Evolutionary conservation across 2,113 vertebrate genomes (phyloP).

Genomic region (Thunnus thynnus): DNA sequence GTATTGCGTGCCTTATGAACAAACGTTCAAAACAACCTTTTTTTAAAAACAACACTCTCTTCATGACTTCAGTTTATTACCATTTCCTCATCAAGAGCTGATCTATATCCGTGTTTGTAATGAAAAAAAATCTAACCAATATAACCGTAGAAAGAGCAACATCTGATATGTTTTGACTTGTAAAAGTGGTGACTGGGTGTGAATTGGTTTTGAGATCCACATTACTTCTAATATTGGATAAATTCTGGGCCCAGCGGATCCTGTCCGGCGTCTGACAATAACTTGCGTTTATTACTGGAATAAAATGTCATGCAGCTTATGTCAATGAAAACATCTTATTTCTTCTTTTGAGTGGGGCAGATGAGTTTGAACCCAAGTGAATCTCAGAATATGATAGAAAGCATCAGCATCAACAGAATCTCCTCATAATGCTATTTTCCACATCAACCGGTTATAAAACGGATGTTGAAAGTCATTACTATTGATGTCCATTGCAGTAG

Average conservation of each 20-base stretch:
- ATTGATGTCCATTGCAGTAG: neutral
- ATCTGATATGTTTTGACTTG: neutral
- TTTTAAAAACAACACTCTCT: neutral
- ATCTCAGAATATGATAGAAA: neutral
- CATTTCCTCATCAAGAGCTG: neutral
- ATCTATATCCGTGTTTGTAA: neutral
- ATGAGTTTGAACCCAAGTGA: constrained; percentile 35
- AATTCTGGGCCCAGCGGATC: neutral
- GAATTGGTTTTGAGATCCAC: constrained; percentile 7
- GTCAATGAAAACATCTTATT: neutral
- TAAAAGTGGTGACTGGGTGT: neutral
- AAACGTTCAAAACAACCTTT: neutral
- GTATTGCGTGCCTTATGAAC: constrained; percentile 18
- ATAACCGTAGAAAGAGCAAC: neutral
- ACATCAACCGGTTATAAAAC: constrained; percentile 18
- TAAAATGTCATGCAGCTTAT: constrained; percentile 2
- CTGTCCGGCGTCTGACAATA: neutral
- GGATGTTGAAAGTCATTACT: neutral
- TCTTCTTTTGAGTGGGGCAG: neutral
- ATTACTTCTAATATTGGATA: neutral
- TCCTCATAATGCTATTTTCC: constrained; percentile 7
- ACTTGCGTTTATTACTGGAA: neutral
- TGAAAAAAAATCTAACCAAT: neutral
- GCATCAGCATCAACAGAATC: neutral
- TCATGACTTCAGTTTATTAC: neutral